Base-by-base conservation (phyloP, 1,140 invertebrate genomes). In the Physella acuta region DNA sequence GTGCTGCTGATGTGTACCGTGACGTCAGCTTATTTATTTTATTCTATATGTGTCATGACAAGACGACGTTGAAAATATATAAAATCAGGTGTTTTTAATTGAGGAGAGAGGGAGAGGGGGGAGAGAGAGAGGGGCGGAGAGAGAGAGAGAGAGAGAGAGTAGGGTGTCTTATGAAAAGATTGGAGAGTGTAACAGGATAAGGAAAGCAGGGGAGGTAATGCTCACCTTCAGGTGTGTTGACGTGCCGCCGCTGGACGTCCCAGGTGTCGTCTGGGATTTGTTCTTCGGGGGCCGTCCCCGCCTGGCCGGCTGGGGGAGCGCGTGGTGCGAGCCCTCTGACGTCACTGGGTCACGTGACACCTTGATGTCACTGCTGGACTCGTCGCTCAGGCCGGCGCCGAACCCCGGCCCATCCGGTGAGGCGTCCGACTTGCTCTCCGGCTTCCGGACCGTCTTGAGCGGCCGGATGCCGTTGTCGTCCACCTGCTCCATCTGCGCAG, bases 241-340 rank as follows among this genome's bases (percentile, higher is more conserved):
- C 8, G 26, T 14, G 26, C 17, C 17, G 5, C 8, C 5, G 8
- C 17, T 24, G 5, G 53, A 5, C 11, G 28, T 34, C 11, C 28
- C 28, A 60, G 28, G 26, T 14, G 64, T 28, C 1, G 31, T 1
- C 26, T 16, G 31, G 37, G 64, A 62, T 65, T 58, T 68, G 70
- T 63, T 68, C 63, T 30, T 67, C 20, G 20, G 64, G 2, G 75
- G 75, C 56, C 75, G 60, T 14, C 75, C 75, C 17, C 75, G 59
- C 30, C 70, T 71, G 2, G 72, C 60, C 4, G 72, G 72, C 20
- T 58, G 53, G 16, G 28, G 55, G 26, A 5, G 49, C 14, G 39
- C 66, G 31, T n/a, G 64, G 36, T 1, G 0, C 14, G 4, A 17
- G 16, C 4, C 31, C 52, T n/a, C 5, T 24, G 24, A 24, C 8